Percentiles rank a stretch among this genome's conserved stretches.
Conservation (phyloP, 2,113 vertebrate species). For the Psilopogon haemacephalus region DNA sequence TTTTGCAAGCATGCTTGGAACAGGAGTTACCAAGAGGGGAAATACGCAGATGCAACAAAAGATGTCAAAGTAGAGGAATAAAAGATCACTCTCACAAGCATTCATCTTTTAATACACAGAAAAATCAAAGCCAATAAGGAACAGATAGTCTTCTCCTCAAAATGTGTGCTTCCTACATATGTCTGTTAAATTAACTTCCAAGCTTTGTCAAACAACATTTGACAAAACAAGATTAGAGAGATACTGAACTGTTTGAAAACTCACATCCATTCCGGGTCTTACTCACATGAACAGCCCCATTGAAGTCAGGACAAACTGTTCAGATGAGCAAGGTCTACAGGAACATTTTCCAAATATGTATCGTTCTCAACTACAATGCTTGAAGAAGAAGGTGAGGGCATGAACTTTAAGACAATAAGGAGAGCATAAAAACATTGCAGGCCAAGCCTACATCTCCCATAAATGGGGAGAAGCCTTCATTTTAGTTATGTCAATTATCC, state of each 20-base stretch:
- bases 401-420: not conserved
- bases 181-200: not conserved
- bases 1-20: not conserved
- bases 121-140: slow-evolving; percentile 42
- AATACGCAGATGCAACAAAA: slow-evolving; percentile 17
- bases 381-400: not conserved
- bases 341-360: not conserved
- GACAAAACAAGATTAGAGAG: slow-evolving; percentile 22
- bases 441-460: not conserved
- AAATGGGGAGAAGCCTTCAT: not conserved
- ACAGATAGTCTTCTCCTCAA: not conserved
- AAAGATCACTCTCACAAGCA: slow-evolving; percentile 15
- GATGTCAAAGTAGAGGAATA: slow-evolving; percentile 8
- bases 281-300: not conserved
- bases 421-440: not conserved
- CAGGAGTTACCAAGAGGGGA: not conserved
- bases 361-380: not conserved
- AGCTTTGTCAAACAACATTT: slow-evolving; percentile 17
- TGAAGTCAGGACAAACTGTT: not conserved
- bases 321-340: not conserved
- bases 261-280: not conserved
- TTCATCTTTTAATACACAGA: not conserved
- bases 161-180: not conserved
- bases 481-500: not conserved
- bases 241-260: not conserved